Evolutionary conservation across 2,797 vertebrate species (phyloP), one percentile per base, ranked within the genome.

Genomic region (Sebastes iracundus): DNA sequence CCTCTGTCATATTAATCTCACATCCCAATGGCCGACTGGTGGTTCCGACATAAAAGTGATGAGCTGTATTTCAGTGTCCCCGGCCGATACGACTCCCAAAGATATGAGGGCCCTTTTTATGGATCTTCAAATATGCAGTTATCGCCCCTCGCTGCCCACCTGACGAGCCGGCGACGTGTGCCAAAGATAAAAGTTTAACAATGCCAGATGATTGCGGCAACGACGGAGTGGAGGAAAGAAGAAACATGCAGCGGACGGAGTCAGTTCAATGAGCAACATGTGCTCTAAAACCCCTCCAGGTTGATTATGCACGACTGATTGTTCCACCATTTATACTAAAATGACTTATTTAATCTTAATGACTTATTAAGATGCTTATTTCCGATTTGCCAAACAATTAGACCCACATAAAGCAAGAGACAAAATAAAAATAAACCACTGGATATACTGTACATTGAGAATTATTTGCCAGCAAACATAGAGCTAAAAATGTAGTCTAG

Each of bases 1-100:
- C 85, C 84, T 90, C 91, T 93, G 90, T 92, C 92, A 90, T 89
- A 94, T 94, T 94, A 91, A 94, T 94, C 92, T 94, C 88, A 92
- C 91, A 92, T 92, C 92, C 90, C 88, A 88, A 83, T 85, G 86
- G 91, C 87, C 72, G 75, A 88, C 83, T 93, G 93, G 93, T 85
- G 86, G 83, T 86, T 79, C 78, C 28, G 69, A 88, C 89, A 92
- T 95, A 92, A 95, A 95, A 92, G 89, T 90, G 89, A 94, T 88
- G 86, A 87, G 89, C 88, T 73, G 77, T 92, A 91, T 92, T 94
- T 93, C 90, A 92, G 77, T 70, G 58, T 86, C 81, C 46, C 62
- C 11, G 28, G 76, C 74, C 80, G 83, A 93, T 90, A 81, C 27
- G 82, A 81, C 85, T 91, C 85, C 80, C 32, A 77, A 88, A 90